Evolutionary conservation across 2,888 invertebrate species (phyloP), one percentile per base, ranked within the genome.

Genomic region (Tuberolachnus salignus): DNA sequence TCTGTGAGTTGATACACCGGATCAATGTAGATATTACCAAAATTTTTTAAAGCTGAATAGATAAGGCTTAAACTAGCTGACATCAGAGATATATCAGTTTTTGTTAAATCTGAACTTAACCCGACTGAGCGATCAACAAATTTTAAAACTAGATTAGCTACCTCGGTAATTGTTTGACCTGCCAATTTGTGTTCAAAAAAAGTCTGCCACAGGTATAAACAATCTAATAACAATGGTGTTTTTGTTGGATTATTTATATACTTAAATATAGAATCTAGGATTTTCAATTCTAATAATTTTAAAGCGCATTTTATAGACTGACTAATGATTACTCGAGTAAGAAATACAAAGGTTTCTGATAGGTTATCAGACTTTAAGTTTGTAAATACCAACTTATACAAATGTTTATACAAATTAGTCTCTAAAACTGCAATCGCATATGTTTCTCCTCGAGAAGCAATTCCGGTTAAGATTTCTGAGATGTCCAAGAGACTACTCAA

Each of bases 171-270:
- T 82, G 87, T 84, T 61, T 89, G 87, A 55, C 86, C 82, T 1
- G 87, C 87, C 55, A 89, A 83, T 44, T 87, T 87, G 84, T 89
- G 89, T 82, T 87, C 85, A 9, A 90, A 82, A 34, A 90, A 85
- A 80, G 89, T 87, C 46, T 88, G 87, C 85, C 90, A 87, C 53
- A 89, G 86, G 84, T 89, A 87, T 81, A 89, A 88, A 83, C 87
- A 85, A 84, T 84, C 69, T 51, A 78, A 42, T 23, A 78, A 16
- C 14, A 78, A 59, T 8, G 59, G 78, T 11, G 59, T 78, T 14
- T 78, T 78, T n/a, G 26, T 49, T 10, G 78, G 78, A 67, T 16
- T 51, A 61, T 67, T 42, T 16, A 78, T 78, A n/a, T 78, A 78
- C 13, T 78, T 69, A 42, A 78, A 78, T 51, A 78, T 59, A 59